Conservation (phyloP, 2,797 vertebrate genomes). For the Ambastaia sidthimunki region DNA sequence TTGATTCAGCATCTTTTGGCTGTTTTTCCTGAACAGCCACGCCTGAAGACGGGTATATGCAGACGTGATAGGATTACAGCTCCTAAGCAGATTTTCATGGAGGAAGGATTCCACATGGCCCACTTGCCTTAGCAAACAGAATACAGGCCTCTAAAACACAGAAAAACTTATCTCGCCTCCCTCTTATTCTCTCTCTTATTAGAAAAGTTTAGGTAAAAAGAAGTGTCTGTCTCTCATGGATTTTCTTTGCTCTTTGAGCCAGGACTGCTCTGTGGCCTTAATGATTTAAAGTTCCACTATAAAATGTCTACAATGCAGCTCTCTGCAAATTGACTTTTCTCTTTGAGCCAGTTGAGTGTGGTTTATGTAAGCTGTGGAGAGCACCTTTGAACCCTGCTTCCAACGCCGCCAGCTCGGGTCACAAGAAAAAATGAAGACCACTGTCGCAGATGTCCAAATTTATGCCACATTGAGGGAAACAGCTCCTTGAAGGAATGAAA, state of each 20-base stretch:
- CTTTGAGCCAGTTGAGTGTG: slow-evolving; percentile 87
- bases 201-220: slow-evolving; percentile 66
- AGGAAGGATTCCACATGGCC: slow-evolving; percentile 80
- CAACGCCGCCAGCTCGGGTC: slow-evolving; percentile 76
- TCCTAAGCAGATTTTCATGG: slow-evolving; percentile 82
- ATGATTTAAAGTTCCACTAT: slow-evolving; percentile 87
- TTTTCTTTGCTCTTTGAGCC: slow-evolving; percentile 61
- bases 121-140: slow-evolving; percentile 76
- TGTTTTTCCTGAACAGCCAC: slow-evolving; percentile 71
- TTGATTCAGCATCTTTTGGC: slow-evolving; percentile 82
- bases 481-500: slow-evolving; percentile 45
- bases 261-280: slow-evolving; percentile 74
- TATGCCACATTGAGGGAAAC: slow-evolving; percentile 74
- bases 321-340: slow-evolving; percentile 89
- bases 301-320: slow-evolving; percentile 83
- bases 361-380: slow-evolving; percentile 85
- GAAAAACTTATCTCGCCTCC: slow-evolving; percentile 65
- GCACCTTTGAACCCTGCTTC: slow-evolving; percentile 83
- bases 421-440: slow-evolving; percentile 71
- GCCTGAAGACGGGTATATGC: slow-evolving; percentile 83
- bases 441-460: slow-evolving; percentile 74
- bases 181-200: slow-evolving; percentile 72
- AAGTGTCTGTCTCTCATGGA: slow-evolving; percentile 57
- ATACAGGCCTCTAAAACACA: slow-evolving; percentile 79
- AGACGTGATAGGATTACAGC: slow-evolving; percentile 85